Conservation (phyloP, 2,888 invertebrate genomes). For the Sycophila texana region DNA sequence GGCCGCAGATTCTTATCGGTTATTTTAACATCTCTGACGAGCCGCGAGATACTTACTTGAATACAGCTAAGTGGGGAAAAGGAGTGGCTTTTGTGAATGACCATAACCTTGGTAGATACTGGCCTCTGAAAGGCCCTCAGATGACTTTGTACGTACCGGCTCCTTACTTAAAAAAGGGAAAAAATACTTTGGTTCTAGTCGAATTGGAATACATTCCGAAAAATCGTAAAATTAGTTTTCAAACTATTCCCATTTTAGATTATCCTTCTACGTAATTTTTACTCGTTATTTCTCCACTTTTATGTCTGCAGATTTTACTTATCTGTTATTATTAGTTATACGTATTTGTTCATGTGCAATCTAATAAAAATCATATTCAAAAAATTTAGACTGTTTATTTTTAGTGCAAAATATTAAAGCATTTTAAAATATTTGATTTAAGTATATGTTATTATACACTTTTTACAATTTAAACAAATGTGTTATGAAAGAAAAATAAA, state of each 20-base stretch:
- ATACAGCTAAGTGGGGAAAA: slow-evolving; percentile 90
- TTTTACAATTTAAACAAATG: no score
- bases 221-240: slow-evolving; percentile 71
- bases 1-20: slow-evolving; percentile 69
- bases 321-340: neutral
- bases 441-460: no score
- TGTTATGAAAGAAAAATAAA: no score
- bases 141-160: slow-evolving; percentile 90
- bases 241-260: slow-evolving; percentile 72
- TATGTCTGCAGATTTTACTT: neutral
- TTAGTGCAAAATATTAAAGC: no score
- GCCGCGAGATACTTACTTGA: slow-evolving; percentile 86
- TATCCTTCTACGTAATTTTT: slow-evolving; percentile 18
- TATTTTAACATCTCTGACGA: slow-evolving; percentile 71
- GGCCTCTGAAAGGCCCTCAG: slow-evolving; percentile 86
- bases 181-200: slow-evolving; percentile 79
- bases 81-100: slow-evolving; percentile 91
- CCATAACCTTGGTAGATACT: slow-evolving; percentile 91
- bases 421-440: no score
- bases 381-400: neutral
- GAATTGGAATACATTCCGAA: slow-evolving; percentile 78
- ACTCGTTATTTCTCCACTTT: neutral
- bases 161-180: slow-evolving; percentile 80
- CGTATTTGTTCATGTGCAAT: neutral
- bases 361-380: neutral